Base-by-base conservation (phyloP, 30 jellyfish, hydroid and myxozoan species). In the Turritopsis dohrnii region DNA sequence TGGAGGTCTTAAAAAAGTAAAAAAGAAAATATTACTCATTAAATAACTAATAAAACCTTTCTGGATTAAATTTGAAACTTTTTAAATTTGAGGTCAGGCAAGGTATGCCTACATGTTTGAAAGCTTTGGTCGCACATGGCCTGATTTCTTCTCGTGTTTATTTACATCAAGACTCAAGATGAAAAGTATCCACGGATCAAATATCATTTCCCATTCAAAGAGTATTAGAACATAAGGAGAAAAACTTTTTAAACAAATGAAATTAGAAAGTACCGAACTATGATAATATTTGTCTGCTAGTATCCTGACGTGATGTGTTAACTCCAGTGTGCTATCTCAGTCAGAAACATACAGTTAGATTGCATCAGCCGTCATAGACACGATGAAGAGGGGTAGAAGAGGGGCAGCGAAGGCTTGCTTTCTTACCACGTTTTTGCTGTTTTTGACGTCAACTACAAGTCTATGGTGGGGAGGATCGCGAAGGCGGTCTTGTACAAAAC, bases 401-500 rank as follows among this genome's bases (percentile, higher is more conserved):
- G 29, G 16, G 17, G 76, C 29, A 17, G 4, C 28, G 7, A n/a
- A n/a, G 29, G 7, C 29, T 1, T n/a, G 76, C 9, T n/a, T 66
- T 66, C 17, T 66, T n/a, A 8, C 29, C 17, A n/a, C 29, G 76
- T 17, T 66, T 22, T n/a, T 66, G 17, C 41, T 74, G n/a, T 30
- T 19, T 27, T 8, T 29, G 16, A 52, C 73, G 13, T 0, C 16
- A 0, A 23, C 26, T 19, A 23, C 83, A 24, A 7, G 54, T 69
- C 31, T 23, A 69, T 69, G 77, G 83, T 0, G 52, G 52, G 24
- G 52, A 21, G 24, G 52, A 26, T n/a, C 26, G 24, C 83, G 83
- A 23, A 26, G 83, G 41, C 83, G 83, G 9, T 26, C 83, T 7
- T 74, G 83, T 3, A 7, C 83, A n/a, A 30, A 22, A 74, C 28